phyloP scores from a whole-genome alignment of 2,113 vertebrate species.

The Callorhinus ursinus region DNA sequence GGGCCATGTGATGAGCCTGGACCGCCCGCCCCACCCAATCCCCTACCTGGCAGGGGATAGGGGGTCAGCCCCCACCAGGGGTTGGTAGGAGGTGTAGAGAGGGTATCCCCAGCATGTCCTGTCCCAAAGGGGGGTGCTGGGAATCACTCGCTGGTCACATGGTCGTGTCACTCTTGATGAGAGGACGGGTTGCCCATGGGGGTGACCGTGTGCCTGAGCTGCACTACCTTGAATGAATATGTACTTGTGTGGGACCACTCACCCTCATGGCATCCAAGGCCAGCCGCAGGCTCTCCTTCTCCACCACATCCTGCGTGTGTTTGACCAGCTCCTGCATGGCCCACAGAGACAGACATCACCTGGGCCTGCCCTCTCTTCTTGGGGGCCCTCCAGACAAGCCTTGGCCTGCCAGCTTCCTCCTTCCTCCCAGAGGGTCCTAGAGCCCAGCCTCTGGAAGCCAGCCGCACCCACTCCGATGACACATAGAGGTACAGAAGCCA shows the following conservation, averaged over 20 bases:
- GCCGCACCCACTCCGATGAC: neutral
- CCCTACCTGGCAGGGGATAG: neutral
- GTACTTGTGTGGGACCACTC: slow-evolving; percentile 56
- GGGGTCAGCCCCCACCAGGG: neutral
- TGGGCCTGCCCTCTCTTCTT: neutral
- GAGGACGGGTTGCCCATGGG: neutral
- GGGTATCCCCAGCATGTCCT: neutral
- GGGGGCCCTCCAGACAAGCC: neutral
- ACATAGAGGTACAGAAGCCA: rapidly evolving
- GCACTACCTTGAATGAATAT: too few species aligned
- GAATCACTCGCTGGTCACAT: neutral
- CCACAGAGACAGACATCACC: neutral
- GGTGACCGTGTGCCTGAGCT: neutral
- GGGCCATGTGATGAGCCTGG: neutral
- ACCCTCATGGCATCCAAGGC: slow-evolving; percentile 93
- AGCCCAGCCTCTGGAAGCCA: neutral
- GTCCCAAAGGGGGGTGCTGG: neutral
- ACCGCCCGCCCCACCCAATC: rapidly evolving
- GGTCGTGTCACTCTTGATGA: neutral
- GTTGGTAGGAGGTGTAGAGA: neutral
- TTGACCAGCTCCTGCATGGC: slow-evolving; percentile 90
- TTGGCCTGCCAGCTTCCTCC: neutral
- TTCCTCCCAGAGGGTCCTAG: neutral
- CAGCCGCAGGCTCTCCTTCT: slow-evolving; percentile 91
- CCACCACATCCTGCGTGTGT: slow-evolving; percentile 88